These are phyloP conservation scores for Pachymerium ferrugineum DNA, from an alignment of 2,888 invertebrate species.

Conservation along the genomic window DNA sequence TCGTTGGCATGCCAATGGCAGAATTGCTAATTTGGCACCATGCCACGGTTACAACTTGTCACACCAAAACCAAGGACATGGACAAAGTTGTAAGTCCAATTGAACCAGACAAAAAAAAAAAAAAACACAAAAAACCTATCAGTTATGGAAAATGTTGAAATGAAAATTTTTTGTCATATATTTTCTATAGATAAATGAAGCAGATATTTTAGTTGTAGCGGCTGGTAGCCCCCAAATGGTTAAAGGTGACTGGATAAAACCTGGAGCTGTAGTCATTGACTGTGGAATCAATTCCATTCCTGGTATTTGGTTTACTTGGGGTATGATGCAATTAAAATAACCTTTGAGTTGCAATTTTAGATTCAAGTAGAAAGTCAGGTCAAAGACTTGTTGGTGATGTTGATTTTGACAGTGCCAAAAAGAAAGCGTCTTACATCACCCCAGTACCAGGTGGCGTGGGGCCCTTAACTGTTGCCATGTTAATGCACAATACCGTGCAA, in stretches of 20 bases:
- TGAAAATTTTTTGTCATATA: background rate
- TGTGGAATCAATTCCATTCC: constrained; percentile 92
- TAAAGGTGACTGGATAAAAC: constrained; percentile 92
- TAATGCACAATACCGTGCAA: constrained; percentile 85
- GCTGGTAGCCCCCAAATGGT: constrained; percentile 87
- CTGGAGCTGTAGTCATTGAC: constrained; percentile 96
- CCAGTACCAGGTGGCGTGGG: constrained; percentile 97
- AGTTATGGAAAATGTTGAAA: background rate
- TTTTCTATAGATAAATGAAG: constrained; percentile 60
- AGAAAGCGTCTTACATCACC: constrained; percentile 81
- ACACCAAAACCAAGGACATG: constrained; percentile 84
- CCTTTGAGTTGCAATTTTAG: constrained; percentile 51
- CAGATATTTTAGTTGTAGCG: constrained; percentile 95
- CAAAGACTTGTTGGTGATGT: constrained; percentile 93
- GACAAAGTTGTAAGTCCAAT: constrained; percentile 58
- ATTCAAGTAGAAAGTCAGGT: constrained; percentile 69
- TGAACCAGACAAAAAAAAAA: too few relatives aligned
- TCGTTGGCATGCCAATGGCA: constrained; percentile 92
- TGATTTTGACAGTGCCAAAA: constrained; percentile 68
- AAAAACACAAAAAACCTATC: too few relatives aligned
- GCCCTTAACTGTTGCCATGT: constrained; percentile 97
- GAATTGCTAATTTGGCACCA: constrained; percentile 93
- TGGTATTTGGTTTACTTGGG: constrained; percentile 54
- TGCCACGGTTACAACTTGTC: constrained; percentile 95
- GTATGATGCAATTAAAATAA: background rate